Conservation (phyloP, 2,888 invertebrate genomes). For the Eucriotettix oculatus region DNA sequence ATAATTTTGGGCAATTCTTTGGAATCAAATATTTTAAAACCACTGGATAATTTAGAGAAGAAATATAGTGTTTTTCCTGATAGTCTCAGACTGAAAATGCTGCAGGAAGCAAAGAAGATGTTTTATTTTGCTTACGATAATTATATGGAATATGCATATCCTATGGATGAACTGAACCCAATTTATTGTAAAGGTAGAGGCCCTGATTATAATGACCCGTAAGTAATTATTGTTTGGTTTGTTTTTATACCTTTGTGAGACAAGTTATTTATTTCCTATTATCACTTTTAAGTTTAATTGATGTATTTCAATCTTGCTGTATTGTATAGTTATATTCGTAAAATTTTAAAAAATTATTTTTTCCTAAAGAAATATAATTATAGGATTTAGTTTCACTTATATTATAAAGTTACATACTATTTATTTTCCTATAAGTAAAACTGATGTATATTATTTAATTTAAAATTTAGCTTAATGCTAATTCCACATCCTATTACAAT, state of each 20-base stretch:
- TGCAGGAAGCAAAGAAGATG: constrained; percentile 31
- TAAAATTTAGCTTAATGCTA: too few relatives aligned
- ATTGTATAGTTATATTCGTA: too few relatives aligned
- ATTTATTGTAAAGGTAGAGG: constrained; percentile 42
- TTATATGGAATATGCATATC: constrained; percentile 44
- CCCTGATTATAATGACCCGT: constrained; percentile 41
- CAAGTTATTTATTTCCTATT: background rate
- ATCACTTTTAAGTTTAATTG: background rate
- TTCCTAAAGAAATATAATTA: too few relatives aligned
- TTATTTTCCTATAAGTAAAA: too few relatives aligned
- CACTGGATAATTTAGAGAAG: constrained; percentile 19
- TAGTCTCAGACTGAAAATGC: constrained; percentile 21
- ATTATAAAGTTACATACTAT: too few relatives aligned
- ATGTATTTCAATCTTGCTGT: too few relatives aligned
- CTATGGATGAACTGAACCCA: constrained; percentile 43
- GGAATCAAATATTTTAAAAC: constrained; percentile 6
- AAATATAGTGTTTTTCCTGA: constrained; percentile 26
- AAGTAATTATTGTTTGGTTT: constrained; percentile 18
- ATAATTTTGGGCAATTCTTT: too few relatives aligned
- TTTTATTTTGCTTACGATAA: constrained; percentile 41
- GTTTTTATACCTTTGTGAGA: too few relatives aligned
- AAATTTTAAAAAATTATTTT: too few relatives aligned
- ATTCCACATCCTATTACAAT: too few relatives aligned
- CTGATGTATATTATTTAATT: too few relatives aligned
- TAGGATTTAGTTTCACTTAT: too few relatives aligned